These are phyloP conservation scores for Scaptomyza flava DNA, from an alignment of 2,888 invertebrate species.

Conservation along the genomic window DNA sequence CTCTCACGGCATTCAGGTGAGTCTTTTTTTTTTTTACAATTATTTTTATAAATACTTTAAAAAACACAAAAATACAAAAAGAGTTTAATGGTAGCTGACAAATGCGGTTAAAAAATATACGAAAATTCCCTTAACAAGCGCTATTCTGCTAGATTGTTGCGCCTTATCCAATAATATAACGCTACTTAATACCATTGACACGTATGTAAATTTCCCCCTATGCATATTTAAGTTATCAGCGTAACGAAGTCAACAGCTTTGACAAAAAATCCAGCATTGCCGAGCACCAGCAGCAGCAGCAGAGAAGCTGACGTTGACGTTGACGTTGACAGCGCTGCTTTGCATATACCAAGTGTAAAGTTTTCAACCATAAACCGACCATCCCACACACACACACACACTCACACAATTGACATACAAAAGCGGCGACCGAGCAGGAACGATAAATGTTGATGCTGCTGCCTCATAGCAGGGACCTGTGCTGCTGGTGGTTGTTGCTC, in stretches of 20 bases:
- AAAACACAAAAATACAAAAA: neutral
- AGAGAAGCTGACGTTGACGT: neutral
- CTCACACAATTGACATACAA: conserved; percentile 59
- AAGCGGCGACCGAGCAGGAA: conserved; percentile 19
- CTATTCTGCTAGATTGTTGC: conserved; percentile 24
- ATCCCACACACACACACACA: conserved; percentile 7
- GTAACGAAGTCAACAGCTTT: conserved; percentile 78
- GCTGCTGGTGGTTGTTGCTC: conserved; percentile 35
- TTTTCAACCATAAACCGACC: conserved; percentile 36
- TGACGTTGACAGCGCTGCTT: conserved; percentile 28
- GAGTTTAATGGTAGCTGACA: neutral
- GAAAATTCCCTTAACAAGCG: neutral
- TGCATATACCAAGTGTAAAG: conserved; percentile 38
- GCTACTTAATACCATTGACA: conserved; percentile 78
- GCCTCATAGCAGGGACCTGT: neutral
- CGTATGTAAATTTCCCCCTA: conserved; percentile 72
- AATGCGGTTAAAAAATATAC: neutral
- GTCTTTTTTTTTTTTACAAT: conserved; percentile 50
- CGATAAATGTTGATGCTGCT: conserved; percentile 4
- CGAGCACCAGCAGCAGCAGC: conserved; percentile 16
- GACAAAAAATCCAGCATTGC: conserved; percentile 58
- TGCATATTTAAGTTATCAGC: conserved; percentile 79
- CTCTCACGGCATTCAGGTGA: conserved; percentile 92
- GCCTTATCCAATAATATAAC: conserved; percentile 70
- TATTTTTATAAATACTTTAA: neutral